Conservation (phyloP, 2,113 vertebrate genomes). For the Bos indicus region DNA sequence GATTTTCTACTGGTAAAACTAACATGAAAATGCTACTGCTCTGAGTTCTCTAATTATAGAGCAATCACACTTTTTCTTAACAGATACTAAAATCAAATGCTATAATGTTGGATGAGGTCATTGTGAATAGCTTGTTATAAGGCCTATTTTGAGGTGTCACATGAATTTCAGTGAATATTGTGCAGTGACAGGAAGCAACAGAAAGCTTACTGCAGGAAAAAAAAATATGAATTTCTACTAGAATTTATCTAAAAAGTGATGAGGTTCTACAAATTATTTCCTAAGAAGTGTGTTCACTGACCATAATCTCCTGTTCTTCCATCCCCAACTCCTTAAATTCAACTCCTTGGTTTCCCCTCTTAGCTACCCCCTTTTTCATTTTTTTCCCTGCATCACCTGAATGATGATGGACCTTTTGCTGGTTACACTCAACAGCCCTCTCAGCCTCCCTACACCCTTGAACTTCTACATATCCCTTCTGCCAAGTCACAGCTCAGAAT, state of each 20-base stretch:
- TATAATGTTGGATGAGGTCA: slow-evolving; percentile 66
- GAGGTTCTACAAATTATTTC: not conserved
- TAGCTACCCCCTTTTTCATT: not conserved
- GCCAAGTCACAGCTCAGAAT: slow-evolving; percentile 29
- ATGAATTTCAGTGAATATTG: slow-evolving; percentile 59
- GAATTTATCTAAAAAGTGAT: slow-evolving; percentile 14
- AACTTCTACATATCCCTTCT: slow-evolving; percentile 35
- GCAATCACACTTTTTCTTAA: slow-evolving; percentile 63
- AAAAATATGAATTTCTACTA: slow-evolving; percentile 27
- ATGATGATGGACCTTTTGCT: not conserved
- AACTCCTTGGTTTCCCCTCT: not conserved
- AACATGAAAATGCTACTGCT: slow-evolving; percentile 61
- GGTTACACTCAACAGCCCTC: not conserved
- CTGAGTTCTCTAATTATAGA: slow-evolving; percentile 69
- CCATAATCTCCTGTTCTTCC: not conserved
- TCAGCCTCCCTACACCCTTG: slow-evolving; percentile 4
- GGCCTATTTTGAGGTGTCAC: slow-evolving; percentile 59
- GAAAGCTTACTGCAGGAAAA: slow-evolving; percentile 12
- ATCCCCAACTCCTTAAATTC: not conserved
- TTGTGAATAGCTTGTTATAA: slow-evolving; percentile 54
- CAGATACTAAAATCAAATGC: slow-evolving; percentile 66
- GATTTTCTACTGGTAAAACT: slow-evolving; percentile 63
- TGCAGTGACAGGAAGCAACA: slow-evolving; percentile 43
- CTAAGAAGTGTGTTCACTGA: not conserved
- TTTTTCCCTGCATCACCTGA: not conserved